phyloP scores from a whole-genome alignment of 2,888 invertebrate genomes.

The Ptychoptera contaminata region DNA sequence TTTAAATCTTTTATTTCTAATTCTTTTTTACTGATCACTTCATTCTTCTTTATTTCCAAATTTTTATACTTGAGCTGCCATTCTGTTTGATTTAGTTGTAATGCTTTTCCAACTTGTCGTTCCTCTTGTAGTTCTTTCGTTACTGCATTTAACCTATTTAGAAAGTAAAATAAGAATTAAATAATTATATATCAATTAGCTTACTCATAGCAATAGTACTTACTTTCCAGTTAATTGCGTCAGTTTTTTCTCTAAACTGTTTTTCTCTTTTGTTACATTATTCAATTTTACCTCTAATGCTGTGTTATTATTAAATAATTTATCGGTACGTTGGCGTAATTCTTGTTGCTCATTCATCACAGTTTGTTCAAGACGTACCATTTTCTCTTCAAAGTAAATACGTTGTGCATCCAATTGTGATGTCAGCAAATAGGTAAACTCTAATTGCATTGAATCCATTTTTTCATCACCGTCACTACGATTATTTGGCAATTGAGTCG shows the following conservation, averaged over 20 bases:
- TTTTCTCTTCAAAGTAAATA: constrained; percentile 73
- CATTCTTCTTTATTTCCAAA: constrained; percentile 36
- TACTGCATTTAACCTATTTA: constrained; percentile 41
- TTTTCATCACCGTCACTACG: constrained; percentile 53
- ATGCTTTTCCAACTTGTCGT: constrained; percentile 62
- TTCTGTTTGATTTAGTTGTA: constrained; percentile 56
- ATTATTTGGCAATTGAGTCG: constrained; percentile 48
- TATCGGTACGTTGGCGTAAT: constrained; percentile 35
- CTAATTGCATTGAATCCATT: constrained; percentile 85
- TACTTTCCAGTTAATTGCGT: constrained; percentile 44
- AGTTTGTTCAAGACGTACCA: constrained; percentile 38
- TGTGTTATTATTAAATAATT: constrained; percentile 34
- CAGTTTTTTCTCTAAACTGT: constrained; percentile 52
- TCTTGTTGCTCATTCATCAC: constrained; percentile 36
- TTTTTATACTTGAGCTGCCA: constrained; percentile 49
- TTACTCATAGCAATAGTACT: constrained; percentile 7
- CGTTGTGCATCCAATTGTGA: constrained; percentile 91
- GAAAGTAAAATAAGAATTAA: not conserved
- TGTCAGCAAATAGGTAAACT: constrained; percentile 91
- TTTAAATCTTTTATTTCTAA: constrained; percentile 65
- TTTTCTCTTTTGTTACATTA: constrained; percentile 46
- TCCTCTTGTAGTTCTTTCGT: constrained; percentile 67
- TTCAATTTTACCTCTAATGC: constrained; percentile 35
- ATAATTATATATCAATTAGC: not conserved
- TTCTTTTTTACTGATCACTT: constrained; percentile 42